Evolutionary conservation across 2,888 invertebrate species (phyloP), one percentile per base, ranked within the genome.

Genomic region (Pteria penguin): DNA sequence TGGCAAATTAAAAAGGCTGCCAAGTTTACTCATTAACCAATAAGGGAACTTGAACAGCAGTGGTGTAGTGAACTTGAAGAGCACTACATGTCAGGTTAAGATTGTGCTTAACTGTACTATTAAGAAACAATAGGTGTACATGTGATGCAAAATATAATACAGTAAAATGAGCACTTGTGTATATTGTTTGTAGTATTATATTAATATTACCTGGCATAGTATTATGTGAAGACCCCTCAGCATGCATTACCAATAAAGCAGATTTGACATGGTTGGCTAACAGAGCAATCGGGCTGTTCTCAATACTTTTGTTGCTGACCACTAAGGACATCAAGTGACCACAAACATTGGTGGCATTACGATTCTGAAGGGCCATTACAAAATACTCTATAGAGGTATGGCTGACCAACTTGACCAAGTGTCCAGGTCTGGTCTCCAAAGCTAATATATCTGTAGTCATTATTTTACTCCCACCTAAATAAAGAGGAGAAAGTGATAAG

Each of bases 271-370:
- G 88, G 57, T 90, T 90, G 22, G 88, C 84, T 61, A 91, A 80
- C 61, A 91, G 81, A 4, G 90, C 89, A 36, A 89, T 69, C 0
- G 90, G 90, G 18, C 88, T 85, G 73, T 85, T 87, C 54, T 84
- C 85, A 27, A 89, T 65, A 5, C 91, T 90, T 67, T 85, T 86
- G 72, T 88, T 87, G n/a, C 79, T 72, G 26, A 87, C 86, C n/a
- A 90, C 82, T 69, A 90, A 78, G 5, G 91, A 92, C 32, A 89
- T 88, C 62, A 92, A 81, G 65, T 90, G 90, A 26, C 91, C 91
- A 71, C 87, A 86, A 0, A 87, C 80, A 1, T 60, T 70, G 0
- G 58, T 57, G 1, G 84, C 80, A 74, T 91, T 87, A 2, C 80
- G 81, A 4, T 32, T 45, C 3, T 72, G 76, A 27, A 87, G 76